Base-by-base conservation (phyloP, 2,113 vertebrate species). In the Calonectris borealis region DNA sequence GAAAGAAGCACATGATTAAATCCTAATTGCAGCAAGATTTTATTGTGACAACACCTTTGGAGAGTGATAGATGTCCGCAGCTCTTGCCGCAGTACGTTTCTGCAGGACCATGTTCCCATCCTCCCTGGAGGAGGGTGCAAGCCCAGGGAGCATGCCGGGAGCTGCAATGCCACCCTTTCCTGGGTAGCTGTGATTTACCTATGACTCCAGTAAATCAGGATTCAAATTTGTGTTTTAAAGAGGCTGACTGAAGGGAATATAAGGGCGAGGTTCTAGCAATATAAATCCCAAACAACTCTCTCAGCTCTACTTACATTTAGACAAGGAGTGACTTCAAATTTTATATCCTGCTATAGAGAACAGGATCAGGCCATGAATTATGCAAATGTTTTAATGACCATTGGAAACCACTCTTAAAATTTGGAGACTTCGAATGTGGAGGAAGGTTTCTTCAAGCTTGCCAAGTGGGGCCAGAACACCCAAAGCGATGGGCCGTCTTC, bases 31-130 rank as follows among this genome's bases (percentile, higher is more conserved):
- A 40, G 8, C 1, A 2, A 54, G 60, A n/a, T 57, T 32, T 5
- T 38, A 24, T 18, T 19, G 24, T 52, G 69, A 16, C 32, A 51
- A 1, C 25, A 51, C 48, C 36, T n/a, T 40, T 16, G 24, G 83
- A 44, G 72, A 18, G 34, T 19, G 73, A 16, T 11, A 2, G 11
- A 21, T 55, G 58, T 11, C 46, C 2, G 1, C 42, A 86, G 90
- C 36, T 3, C 34, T 77, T 3, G 1, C 13, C 0, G 0, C 25
- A 36, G 4, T 2, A 0, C 2, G 9, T 14, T 62, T 21, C 57
- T 86, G 90, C 34, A 73, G 36, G 75, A 36, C 13, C 29, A 4
- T 0, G 1, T 27, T 66, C 27, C 51, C 11, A 2, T 10, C 65
- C 55, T 65, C 13, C 31, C 20, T 11, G 40, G 52, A 17, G 8